Evolutionary conservation across 2,113 vertebrate species (phyloP), one percentile per base, ranked within the genome.

Genomic region (Phyllopteryx taeniolatus): DNA sequence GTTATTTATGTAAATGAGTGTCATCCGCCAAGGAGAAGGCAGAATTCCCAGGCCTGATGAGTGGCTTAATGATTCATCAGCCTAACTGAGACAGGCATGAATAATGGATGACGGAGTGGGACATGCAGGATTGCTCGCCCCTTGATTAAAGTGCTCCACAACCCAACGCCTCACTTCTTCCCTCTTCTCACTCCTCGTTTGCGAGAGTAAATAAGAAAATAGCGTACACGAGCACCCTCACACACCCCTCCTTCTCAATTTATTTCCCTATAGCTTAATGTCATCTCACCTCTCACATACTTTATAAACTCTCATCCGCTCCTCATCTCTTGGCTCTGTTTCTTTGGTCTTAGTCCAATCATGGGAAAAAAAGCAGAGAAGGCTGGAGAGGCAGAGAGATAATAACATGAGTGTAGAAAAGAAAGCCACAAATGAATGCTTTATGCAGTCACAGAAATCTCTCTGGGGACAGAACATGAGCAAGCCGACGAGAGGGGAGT

Each of bases 21-120:
- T 88, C 88, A 86, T 80, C 66, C 82, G 87, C 74, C 67, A 49
- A 83, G 82, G 79, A 88, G 84, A 75, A 83, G 83, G 85, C 81
- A 87, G 85, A 90, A 90, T 90, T 90, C 88, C 86, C 88, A 87
- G 87, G 84, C 86, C 86, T 88, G 85, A 91, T 85, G 86, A 90
- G 88, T 88, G 77, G 86, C 89, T 91, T 90, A 91, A 91, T 91
- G 89, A 91, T 91, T 91, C 88, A 91, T 91, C 90, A 91, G 90
- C 75, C 85, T 79, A 74, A 83, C 83, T 85, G 75, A 86, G 84
- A 88, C 87, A 91, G 86, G 85, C 90, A 91, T 91, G 88, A 91
- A 91, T 91, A 91, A 91, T 91, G 84, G 88, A 91, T 91, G 88
- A 86, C 86, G 87, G 89, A 91, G 83, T 85, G 83, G 86, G 89